Conservation (phyloP, 2,797 vertebrate genomes). For the Pteropus rufus region DNA sequence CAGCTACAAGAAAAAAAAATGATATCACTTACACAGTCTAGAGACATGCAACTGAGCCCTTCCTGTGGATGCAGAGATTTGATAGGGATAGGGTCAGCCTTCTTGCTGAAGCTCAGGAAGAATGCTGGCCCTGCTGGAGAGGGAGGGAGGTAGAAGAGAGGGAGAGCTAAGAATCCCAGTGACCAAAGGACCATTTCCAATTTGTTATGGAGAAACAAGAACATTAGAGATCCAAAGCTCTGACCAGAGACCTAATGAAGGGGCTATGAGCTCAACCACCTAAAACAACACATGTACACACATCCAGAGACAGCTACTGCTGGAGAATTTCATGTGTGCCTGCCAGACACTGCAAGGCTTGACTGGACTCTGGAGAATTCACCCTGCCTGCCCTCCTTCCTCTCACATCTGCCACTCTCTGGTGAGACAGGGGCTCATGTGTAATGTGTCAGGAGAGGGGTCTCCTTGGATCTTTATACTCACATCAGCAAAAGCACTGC, state of each 20-base stretch:
- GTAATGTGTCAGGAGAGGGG: not conserved
- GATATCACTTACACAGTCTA: not conserved
- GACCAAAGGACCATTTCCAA: not conserved
- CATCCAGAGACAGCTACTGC: not conserved
- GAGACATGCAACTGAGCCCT: not conserved
- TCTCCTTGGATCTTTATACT: not conserved
- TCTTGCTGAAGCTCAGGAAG: not conserved
- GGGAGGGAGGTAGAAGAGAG: not conserved
- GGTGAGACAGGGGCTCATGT: not conserved
- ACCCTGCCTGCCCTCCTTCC: not conserved
- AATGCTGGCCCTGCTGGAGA: not conserved
- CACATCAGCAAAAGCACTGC: not conserved
- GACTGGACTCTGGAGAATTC: not conserved
- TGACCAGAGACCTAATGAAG: not conserved
- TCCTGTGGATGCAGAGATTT: fast-evolving
- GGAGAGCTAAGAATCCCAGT: not conserved
- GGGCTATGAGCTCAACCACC: not conserved
- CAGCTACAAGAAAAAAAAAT: not conserved
- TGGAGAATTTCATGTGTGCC: fast-evolving
- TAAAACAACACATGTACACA: not conserved
- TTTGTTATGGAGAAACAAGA: not conserved
- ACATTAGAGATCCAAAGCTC: not conserved
- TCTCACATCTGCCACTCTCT: not conserved
- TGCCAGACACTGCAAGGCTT: not conserved
- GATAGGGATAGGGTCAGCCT: not conserved